Base-by-base conservation (phyloP, 2,888 invertebrate species). In the Therioaphis trifolii region DNA sequence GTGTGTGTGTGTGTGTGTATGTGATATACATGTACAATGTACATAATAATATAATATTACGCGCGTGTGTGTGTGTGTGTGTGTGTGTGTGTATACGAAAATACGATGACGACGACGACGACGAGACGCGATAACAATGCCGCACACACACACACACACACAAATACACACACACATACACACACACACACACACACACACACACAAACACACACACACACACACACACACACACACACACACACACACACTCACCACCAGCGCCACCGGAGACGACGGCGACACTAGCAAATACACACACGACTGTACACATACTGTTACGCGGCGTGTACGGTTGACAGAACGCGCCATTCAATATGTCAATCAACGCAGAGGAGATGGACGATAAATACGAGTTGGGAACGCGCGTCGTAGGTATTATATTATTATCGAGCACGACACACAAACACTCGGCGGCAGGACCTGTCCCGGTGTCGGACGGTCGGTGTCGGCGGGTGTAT, bases 321-420 rank as follows among this genome's bases (percentile, higher is more conserved):
- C n/a, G n/a, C n/a, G n/a, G 11, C 15, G 15, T 4, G 14, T 15
- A 61, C 24, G 61, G 43, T 43, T 79, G 79, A 79, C 78, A 43
- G 69, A 14, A 43, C 52, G 55, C 43, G 35, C 35, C 35, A 55
- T 79, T 71, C 58, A 71, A 80, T 58, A 46, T 46, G 79, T 80
- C 79, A 80, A 80, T 80, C 79, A 80, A 80, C 72, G 27, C n/a
- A n/a, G n/a, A n/a, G 49, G 49, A 4, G 63, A 24, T 21, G 63
- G 71, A 80, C 71, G 43, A 58, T 69, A 69, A 63, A 46, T 46
- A 76, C 63, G 49, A 77, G 14, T 77, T 52, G 18, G 49, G 18
- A 29, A 46, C 43, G 43, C 4, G 24, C 15, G 21, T 27, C n/a
- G 21, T 21, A 9, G 11, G 11, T 11, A 43, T 43, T 43, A 43